A percentile compares a stretch with the other conserved stretches of the same genome.
Conservation (phyloP, 2,113 vertebrate species). For the Anhinga anhinga region DNA sequence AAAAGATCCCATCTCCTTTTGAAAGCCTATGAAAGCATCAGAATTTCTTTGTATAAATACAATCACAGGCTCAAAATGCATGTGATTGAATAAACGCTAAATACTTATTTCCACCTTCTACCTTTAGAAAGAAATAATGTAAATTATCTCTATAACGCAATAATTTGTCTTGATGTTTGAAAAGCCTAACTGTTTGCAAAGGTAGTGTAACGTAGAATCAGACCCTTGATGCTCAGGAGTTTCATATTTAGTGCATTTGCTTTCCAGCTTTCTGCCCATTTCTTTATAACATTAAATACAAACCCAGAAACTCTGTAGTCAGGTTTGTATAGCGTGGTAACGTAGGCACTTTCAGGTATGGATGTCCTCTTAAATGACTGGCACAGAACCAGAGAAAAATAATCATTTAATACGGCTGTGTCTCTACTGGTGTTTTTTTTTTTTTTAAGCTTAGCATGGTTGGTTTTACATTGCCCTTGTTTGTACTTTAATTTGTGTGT, state of each 20-base stretch:
- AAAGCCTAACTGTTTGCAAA: background rate
- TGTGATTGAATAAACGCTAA: background rate
- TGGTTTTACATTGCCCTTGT: background rate
- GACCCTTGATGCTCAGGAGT: background rate
- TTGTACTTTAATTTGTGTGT: background rate
- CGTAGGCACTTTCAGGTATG: background rate
- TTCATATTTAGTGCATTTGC: background rate
- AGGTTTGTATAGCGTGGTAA: background rate
- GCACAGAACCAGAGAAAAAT: background rate
- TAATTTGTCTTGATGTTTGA: background rate
- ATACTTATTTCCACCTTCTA: background rate
- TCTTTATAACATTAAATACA: background rate
- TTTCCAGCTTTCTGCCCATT: background rate
- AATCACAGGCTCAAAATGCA: background rate
- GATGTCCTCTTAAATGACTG: background rate
- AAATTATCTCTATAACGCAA: background rate
- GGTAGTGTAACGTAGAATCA: background rate
- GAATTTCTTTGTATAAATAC: background rate
- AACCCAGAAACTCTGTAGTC: background rate
- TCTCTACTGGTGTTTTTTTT: background rate
- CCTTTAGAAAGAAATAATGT: background rate
- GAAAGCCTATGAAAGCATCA: background rate
- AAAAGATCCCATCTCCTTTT: background rate
- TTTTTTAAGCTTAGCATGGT: background rate
- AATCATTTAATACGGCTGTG: background rate